Conservation (phyloP, 2,113 vertebrate species). For the Corythornis madagascariensis region DNA sequence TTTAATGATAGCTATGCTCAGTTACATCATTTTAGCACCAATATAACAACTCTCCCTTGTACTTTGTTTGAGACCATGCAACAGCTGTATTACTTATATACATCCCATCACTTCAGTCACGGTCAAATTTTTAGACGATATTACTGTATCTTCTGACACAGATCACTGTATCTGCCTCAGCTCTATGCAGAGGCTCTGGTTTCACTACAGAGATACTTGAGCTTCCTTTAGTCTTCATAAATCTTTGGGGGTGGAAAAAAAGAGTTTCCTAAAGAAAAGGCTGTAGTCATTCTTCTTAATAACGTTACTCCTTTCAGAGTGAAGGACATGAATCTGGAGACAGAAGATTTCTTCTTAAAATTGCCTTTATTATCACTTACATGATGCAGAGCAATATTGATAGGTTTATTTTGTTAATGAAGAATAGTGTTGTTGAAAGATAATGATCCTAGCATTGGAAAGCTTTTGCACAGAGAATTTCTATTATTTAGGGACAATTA, state of each 20-base stretch:
- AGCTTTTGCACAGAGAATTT: neutral
- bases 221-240: neutral
- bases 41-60: slow-evolving; percentile 5
- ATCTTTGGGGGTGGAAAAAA: neutral
- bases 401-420: neutral
- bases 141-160: neutral
- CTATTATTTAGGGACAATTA: neutral
- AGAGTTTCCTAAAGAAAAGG: neutral
- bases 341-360: neutral
- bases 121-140: neutral
- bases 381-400: neutral
- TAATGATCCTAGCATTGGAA: neutral
- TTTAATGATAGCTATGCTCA: slow-evolving; percentile 40
- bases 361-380: neutral
- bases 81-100: neutral
- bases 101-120: neutral
- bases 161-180: neutral
- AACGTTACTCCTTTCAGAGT: neutral
- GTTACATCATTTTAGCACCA: slow-evolving; percentile 40
- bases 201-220: neutral
- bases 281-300: neutral
- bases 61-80: neutral
- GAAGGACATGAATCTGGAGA: neutral
- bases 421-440: neutral
- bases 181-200: neutral